phyloP scores from a whole-genome alignment of 2,113 vertebrate genomes.

The Albula goreensis region DNA sequence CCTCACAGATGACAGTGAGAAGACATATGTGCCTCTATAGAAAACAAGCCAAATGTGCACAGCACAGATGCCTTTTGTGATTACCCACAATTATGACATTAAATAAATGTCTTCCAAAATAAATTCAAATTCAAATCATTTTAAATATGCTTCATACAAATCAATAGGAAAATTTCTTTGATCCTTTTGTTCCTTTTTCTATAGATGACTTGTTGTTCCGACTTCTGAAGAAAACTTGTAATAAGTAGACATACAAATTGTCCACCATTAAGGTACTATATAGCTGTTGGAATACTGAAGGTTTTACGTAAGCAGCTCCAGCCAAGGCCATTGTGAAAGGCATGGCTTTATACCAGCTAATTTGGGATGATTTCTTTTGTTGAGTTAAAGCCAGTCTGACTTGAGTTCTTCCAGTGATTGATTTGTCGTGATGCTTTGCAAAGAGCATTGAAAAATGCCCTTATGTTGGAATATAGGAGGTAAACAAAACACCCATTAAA shows the following conservation, averaged over 20 bases:
- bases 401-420: not conserved
- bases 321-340: not conserved
- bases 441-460: slow-evolving; percentile 2
- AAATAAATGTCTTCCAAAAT: no score
- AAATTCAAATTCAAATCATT: no score
- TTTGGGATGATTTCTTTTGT: not conserved
- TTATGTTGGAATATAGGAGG: not conserved
- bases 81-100: not conserved
- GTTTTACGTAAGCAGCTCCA: not conserved
- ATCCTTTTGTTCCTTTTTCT: no score
- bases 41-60: not conserved
- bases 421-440: not conserved
- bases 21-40: not conserved
- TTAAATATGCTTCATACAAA: no score
- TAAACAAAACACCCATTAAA: slow-evolving; percentile 26
- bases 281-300: no score
- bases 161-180: no score
- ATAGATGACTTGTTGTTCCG: no score
- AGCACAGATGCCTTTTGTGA: not conserved
- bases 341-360: not conserved
- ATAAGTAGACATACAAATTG: no score
- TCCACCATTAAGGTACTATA: no score
- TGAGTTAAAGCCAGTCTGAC: not conserved
- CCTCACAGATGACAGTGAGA: no score
- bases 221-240: no score